Evolutionary conservation across 1,140 invertebrate species (phyloP).

Genomic region (Trachymyrmex cornetzi): DNA sequence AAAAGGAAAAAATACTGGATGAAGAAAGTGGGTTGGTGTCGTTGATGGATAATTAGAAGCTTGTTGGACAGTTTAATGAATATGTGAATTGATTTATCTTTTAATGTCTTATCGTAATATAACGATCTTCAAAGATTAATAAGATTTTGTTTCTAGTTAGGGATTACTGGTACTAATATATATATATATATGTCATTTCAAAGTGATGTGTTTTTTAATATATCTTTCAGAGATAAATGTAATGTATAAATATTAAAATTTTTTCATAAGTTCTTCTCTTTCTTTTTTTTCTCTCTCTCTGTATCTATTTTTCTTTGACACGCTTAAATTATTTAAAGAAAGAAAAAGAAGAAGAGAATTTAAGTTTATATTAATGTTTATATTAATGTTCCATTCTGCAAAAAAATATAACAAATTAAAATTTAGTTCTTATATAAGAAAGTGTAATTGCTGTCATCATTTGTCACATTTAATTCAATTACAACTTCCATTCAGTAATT

Average conservation of each 20-base stretch:
- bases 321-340: not conserved
- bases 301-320: not conserved
- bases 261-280: not conserved
- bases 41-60: not conserved
- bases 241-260: not conserved
- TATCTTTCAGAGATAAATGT: not conserved
- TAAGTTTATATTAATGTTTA: not conserved
- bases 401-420: not conserved
- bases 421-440: constrained; percentile 8
- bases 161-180: not conserved
- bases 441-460: not conserved
- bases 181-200: no score
- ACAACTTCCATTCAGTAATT: not conserved
- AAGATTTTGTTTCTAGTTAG: not conserved
- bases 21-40: constrained; percentile 50
- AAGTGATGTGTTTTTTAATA: not conserved
- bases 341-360: not conserved
- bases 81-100: not conserved
- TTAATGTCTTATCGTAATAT: not conserved
- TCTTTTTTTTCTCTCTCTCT: not conserved
- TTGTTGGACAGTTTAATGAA: not conserved
- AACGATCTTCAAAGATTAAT: not conserved
- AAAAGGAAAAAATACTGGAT: not conserved
- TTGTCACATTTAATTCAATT: not conserved
- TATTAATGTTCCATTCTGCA: not conserved